Percentiles rank a stretch among this genome's conserved stretches.
Conservation (phyloP, 1,140 invertebrate species). For the Drosophila sechellia region DNA sequence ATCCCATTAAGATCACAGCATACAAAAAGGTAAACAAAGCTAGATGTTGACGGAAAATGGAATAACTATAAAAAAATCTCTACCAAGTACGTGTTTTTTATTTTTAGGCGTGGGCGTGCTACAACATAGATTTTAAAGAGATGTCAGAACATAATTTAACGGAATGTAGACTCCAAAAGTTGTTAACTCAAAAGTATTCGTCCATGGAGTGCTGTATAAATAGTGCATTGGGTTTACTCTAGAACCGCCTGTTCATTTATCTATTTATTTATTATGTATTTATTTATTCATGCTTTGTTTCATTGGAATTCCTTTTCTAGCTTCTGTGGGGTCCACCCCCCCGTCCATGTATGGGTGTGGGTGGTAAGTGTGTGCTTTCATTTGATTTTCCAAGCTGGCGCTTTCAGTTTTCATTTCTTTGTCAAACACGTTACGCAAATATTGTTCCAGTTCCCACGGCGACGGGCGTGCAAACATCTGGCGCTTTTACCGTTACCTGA, state of each 20-base stretch:
- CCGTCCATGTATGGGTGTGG: background rate
- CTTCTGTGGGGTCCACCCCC: constrained; percentile 21
- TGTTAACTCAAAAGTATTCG: background rate
- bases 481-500: constrained; percentile 59
- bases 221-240: background rate
- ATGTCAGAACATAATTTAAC: too few species aligned
- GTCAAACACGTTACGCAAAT: constrained; percentile 83
- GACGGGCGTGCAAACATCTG: constrained; percentile 72
- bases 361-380: constrained; percentile 50
- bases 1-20: too few species aligned
- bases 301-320: constrained; percentile 41
- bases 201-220: background rate
- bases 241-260: constrained; percentile 29
- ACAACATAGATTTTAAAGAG: too few species aligned
- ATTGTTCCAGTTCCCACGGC: constrained; percentile 78
- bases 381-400: constrained; percentile 83
- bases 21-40: too few species aligned
- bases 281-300: constrained; percentile 51
- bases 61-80: too few species aligned
- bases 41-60: too few species aligned
- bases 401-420: constrained; percentile 83
- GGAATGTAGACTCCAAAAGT: too few species aligned
- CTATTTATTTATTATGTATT: constrained; percentile 40
- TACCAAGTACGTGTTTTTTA: too few species aligned
- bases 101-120: too few species aligned